Base-by-base conservation (phyloP, 2,113 vertebrate species). In the Grammomys dolichurus region DNA sequence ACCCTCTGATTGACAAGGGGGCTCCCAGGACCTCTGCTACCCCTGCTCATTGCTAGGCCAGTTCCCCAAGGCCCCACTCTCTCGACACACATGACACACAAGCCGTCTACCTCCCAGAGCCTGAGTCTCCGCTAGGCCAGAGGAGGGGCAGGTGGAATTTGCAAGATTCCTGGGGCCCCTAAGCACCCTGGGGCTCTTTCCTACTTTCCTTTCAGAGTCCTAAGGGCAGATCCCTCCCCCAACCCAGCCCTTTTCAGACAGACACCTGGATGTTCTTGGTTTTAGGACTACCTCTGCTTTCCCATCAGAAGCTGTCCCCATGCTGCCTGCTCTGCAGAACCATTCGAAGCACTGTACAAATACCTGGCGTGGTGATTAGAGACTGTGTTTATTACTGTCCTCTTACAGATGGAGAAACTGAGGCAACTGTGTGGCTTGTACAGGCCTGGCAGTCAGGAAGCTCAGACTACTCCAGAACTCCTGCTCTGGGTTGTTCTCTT, bases 181-280 rank as follows among this genome's bases (percentile, higher is more conserved):
- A 22, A 40, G 63, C 33, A 43, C 58, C 58, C 67, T 1, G 48
- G 36, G 3, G 4, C 36, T 28, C 46, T 43, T 90, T 26, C n/a
- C 46, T 36, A 28, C 84, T 20, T 73, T 46, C 19, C 24, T 67
- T 82, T 67, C 84, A 90, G 40, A 81, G 84, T n/a, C 3, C 19
- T 51, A 58, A n/a, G 56, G 14, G 26, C 0, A 3, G 63, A 7
- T 5, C 3, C 0, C 1, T 7, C 65, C 33, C 22, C 24, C 28
- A 51, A 26, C 70, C 70, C 89, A 51, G 0, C 12, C 40, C 54
- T 72, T 89, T 80, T 65, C 43, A n/a, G 43, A 46, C 0, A n/a
- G 87, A 56, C 16, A 10, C 76, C 24, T 11, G 72, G 1, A 28
- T 60, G 51, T 70, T 58, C 51, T 20, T 73, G n/a, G 19, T 67